Evolutionary conservation across 2,888 invertebrate species (phyloP), one percentile per base, ranked within the genome.

Genomic region (Caenorhabditis macrosperma): DNA sequence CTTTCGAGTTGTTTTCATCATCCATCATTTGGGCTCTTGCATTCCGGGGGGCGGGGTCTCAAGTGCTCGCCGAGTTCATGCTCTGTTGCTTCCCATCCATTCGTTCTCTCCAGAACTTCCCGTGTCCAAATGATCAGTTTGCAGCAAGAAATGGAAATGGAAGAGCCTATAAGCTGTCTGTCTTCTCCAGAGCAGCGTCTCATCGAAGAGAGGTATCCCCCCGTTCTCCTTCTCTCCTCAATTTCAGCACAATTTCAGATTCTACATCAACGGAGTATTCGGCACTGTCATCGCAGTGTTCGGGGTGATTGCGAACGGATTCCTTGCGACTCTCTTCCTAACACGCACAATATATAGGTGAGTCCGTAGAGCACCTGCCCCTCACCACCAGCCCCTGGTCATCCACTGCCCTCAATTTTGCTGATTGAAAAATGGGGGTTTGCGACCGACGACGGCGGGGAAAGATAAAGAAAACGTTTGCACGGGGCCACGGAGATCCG

Each of bases 261-360:
- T 88, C 78, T 75, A 83, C 60, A 79, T 88, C 15, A 83, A 88
- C 12, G 88, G 86, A 12, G 84, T 88, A 7, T 72, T 82, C 48
- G 89, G 89, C 28, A 85, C 85, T 6, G 61, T 74, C n/a, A 66
- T 87, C 28, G 86, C 89, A 10, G 35, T 89, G 7, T 89, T 89
- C 61, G 89, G 89, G 12, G 76, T 89, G 12, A 71, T 89, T 12
- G 86, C 88, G 35, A 89, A 89, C 67, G 86, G 82, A 28, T 74
- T 87, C n/a, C 75, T 89, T 22, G 86, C 88, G n/a, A 72, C 82
- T 1, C 81, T 80, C 17, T 89, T 89, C 64, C 78, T 89, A 22
- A 83, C 88, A 7, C 54, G 86, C 20, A 60, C 80, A 41, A 84
- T 86, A 59, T 89, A 88, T 80, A 81, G 86, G 86, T 82, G 15